Evolutionary conservation across 2,888 invertebrate genomes (phyloP), one percentile per base, ranked within the genome.

Genomic region (Cyclophora albipunctata): DNA sequence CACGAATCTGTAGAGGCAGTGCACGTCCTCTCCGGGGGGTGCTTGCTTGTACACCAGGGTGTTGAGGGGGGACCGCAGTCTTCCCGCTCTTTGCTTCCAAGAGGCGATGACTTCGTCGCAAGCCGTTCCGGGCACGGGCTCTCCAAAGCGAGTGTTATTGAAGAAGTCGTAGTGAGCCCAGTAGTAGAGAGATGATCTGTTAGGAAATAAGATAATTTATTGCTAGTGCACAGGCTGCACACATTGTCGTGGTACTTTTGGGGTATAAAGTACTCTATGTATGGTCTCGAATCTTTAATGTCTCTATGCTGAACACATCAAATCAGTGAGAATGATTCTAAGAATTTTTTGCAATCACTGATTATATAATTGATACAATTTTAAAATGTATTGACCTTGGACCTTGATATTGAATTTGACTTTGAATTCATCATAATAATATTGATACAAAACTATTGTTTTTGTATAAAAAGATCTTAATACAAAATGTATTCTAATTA

Each of bases 121-220:
- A 3, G 93, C 91, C 0, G 95, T 96, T 33, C 93, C 93, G 0
- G 91, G 91, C 0, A 96, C 94, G 0, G 95, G 93, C 58, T 95
- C 95, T 0, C 97, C 97, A 59, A 94, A 93, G 48, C 94, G 93
- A 0, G 95, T 96, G 67, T 96, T 96, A 78, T 97, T 96, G 84
- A 96, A 97, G 88, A 96, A 97, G 71, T 97, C 96, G 71, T 96
- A 97, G 73, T 96, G 96, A 0, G 96, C 96, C 96, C 96, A 96
- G 75, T 96, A 97, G 81, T 97, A 96, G 7, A 97, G 89, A 0
- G 96, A 96, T n/a, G 96, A 96, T 0, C 92, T 92, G 74, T 3
- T 64, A 65, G 3, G 35, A 47, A 52, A 43, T 33, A 34, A 4
- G 43, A 3, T 35, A 5, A 37, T 2, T 20, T 20, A 20, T 20